phyloP scores from a whole-genome alignment of 2,113 vertebrate genomes.

The Sterna hirundo region DNA sequence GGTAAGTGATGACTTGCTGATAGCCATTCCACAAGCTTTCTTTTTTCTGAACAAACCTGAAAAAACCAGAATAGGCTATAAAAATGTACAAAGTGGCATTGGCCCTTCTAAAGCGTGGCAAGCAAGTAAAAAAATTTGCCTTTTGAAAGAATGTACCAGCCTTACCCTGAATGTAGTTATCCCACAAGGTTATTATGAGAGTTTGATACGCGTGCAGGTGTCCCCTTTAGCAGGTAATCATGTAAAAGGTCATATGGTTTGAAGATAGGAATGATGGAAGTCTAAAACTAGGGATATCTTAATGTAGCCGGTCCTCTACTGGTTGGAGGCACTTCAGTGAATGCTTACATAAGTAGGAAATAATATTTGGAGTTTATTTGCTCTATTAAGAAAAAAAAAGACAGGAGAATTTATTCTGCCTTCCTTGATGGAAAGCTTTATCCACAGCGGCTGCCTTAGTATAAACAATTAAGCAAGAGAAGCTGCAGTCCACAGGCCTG shows the following conservation, averaged over 20 bases:
- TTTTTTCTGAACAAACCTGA: background rate
- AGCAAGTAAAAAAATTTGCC: background rate
- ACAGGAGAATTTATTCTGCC: background rate
- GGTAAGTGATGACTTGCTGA: background rate
- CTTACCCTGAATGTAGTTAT: background rate
- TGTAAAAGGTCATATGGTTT: background rate
- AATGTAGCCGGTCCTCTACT: background rate
- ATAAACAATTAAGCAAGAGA: background rate
- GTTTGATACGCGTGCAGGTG: fast-evolving
- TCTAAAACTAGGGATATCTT: background rate
- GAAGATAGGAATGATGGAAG: background rate
- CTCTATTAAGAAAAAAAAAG: background rate
- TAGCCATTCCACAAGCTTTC: background rate
- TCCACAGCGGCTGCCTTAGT: background rate
- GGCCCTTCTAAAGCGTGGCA: background rate
- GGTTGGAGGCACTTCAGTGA: background rate
- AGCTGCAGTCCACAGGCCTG: background rate
- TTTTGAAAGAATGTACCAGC: fast-evolving
- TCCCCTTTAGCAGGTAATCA: background rate
- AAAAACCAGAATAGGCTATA: background rate
- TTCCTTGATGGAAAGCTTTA: background rate
- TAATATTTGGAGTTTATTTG: background rate
- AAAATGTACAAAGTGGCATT: background rate
- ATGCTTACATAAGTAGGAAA: background rate
- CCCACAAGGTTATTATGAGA: background rate